Conservation (phyloP, 2,888 invertebrate species). For the Morinoia aosen region DNA sequence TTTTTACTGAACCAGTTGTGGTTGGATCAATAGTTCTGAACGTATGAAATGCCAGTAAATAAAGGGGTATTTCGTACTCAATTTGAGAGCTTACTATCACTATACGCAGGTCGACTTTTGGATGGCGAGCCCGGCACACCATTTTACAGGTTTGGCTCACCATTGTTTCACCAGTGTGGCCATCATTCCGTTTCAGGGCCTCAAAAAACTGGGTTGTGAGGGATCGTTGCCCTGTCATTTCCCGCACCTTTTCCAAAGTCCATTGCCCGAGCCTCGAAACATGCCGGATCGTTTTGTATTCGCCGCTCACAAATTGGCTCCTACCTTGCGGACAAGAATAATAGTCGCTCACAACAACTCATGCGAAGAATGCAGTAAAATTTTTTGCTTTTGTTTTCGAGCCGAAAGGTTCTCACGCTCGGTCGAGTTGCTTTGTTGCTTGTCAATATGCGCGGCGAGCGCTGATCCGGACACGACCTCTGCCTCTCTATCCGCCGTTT, state of each 20-base stretch:
- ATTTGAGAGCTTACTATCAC: too few relatives aligned
- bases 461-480: background rate
- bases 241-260: background rate
- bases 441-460: background rate
- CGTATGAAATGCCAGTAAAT: too few relatives aligned
- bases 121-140: background rate
- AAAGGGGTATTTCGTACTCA: too few relatives aligned
- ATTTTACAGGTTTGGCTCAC: background rate
- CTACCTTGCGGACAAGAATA: slow-evolving; percentile 17
- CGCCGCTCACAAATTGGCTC: background rate
- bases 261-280: background rate
- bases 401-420: background rate
- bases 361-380: background rate
- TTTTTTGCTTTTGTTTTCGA: background rate
- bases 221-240: background rate
- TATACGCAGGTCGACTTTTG: background rate
- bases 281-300: background rate
- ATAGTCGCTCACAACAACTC: background rate
- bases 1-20: too few relatives aligned
- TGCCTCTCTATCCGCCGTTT: background rate
- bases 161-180: background rate
- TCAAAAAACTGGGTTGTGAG: background rate
- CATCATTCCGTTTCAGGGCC: background rate
- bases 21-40: too few relatives aligned
- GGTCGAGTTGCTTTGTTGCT: background rate